Base-by-base conservation (phyloP, 2,113 vertebrate species). In the Pithys albifrons region DNA sequence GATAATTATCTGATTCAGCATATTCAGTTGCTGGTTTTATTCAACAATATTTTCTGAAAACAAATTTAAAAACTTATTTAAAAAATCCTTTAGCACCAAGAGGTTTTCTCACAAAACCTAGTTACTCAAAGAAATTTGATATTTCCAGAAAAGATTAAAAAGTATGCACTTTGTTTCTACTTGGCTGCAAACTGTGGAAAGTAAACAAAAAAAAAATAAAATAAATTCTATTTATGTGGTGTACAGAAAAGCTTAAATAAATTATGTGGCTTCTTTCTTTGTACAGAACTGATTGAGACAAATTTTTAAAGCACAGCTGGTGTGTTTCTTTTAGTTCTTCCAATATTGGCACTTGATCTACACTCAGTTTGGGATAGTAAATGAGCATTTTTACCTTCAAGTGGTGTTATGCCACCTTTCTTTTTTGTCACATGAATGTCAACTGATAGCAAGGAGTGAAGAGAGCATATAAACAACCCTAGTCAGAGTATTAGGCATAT, bases 401-500 rank as follows among this genome's bases (percentile, higher is more conserved):
- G 2, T 57, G 20, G 3, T 79, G 17, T 18, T 66, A 15, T 12
- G 5, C 6, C 29, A n/a, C 14, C 9, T 72, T 33, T 67, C 17
- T 23, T 55, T 88, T 78, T 72, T 88, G 27, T 39, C 37, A 15
- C 28, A 41, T 59, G 14, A 28, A 57, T 46, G 41, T 16, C 23
- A 77, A 11, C 5, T 74, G 19, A 78, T 35, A 81, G 9, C 23
- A 39, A 3, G 23, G 35, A 24, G 14, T 35, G 16, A 71, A 89
- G 18, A 87, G 13, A 0, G 0, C 11, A 57, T 28, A 15, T 74
- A 23, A 80, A 51, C 10, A 84, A 2, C 7, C 3, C 22, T 65
- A 14, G 19, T 75, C 33, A 82, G 14, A 52, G 4, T 11, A 19
- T 51, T 43, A 73, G 48, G 23, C 22, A 48, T 19, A 23, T 52